A percentile compares a stretch with the other conserved stretches of the same genome.
phyloP scores from a whole-genome alignment of 2,888 invertebrate species.

The Macropis europaea region DNA sequence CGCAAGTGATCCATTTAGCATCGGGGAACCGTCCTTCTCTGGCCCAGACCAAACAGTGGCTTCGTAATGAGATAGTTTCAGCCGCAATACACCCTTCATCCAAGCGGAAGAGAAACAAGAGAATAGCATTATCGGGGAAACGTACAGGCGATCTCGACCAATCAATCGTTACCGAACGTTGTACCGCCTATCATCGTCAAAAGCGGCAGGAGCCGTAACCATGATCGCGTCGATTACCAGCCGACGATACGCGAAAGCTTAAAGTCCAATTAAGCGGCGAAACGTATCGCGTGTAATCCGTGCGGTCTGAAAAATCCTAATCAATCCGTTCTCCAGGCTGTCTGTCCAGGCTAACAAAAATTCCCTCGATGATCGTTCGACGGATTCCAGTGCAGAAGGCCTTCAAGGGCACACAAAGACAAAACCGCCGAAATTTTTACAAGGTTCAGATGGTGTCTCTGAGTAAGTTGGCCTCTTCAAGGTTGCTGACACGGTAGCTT shows the following conservation, averaged over 20 bases:
- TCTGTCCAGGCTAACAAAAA: not conserved
- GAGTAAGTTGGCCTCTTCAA: too few species aligned
- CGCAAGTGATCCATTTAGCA: slow-evolving; percentile 52
- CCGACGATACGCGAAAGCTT: slow-evolving; percentile 2
- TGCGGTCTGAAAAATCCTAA: not conserved
- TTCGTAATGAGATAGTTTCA: slow-evolving; percentile 72
- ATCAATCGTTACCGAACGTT: slow-evolving; percentile 55
- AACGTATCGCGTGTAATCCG: slow-evolving; percentile 9
- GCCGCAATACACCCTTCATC: slow-evolving; percentile 77
- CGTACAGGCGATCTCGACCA: slow-evolving; percentile 66
- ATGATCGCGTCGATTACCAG: slow-evolving; percentile 30
- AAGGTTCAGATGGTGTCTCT: too few species aligned
- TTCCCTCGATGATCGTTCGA: too few species aligned
- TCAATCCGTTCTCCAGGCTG: not conserved
- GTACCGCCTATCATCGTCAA: slow-evolving; percentile 52
- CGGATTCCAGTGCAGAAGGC: too few species aligned
- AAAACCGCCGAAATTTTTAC: too few species aligned
- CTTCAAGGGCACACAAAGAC: too few species aligned
- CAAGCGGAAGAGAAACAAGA: slow-evolving; percentile 78
- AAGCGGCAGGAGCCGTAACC: slow-evolving; percentile 34
- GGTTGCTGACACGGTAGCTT: too few species aligned
- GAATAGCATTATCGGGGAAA: slow-evolving; percentile 76
- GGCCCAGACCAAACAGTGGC: slow-evolving; percentile 68
- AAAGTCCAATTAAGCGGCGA: slow-evolving; percentile 29
- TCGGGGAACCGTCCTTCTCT: slow-evolving; percentile 43